Base-by-base conservation (phyloP, 2,113 vertebrate species). In the Burhinus bistriatus region DNA sequence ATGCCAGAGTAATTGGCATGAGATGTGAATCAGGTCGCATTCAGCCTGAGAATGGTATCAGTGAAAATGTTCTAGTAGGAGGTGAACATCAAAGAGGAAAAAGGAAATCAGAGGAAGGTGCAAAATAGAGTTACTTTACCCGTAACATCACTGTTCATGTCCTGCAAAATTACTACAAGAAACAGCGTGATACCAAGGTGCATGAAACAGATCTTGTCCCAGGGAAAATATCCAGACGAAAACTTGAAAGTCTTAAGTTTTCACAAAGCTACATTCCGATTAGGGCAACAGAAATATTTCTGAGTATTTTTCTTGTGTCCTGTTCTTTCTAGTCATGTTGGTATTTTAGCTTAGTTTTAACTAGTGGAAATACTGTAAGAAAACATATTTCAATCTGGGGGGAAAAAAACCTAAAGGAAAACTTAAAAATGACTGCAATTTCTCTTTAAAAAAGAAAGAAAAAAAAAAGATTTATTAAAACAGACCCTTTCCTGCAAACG, bases 91-190 rank as follows among this genome's bases (percentile, higher is more conserved):
- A 86, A 95, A 91, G 85, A 68, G 65, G 73, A 22, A 36, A 94
- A 87, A 91, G 62, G 71, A 93, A 97, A 96, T 89, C 55, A 90
- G 88, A 95, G 86, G 44, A 95, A 95, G 44, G 83, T 91, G 57
- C 68, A 70, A 95, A 96, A 92, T 70, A 88, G 54, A 92, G 55
- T 94, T 90, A 65, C 88, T 81, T 94, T 93, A 78, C 80, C 76
- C 3, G 5, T 89, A 95, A 92, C 90, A 92, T 91, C 90, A 75
- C 65, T 75, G 92, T n/a, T 90, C 89, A 29, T 92, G 97, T 96
- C 90, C 95, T 95, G 87, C 59, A 95, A 95, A 97, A 97, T 96
- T 95, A 71, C 89, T 78, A 82, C 86, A 87, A 92, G 92, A 75
- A 94, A 75, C 75, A 87, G 68, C 26, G 4, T 55, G 92, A 89